phyloP scores from a whole-genome alignment of 2,888 invertebrate species.

The Anarsia innoxiella region DNA sequence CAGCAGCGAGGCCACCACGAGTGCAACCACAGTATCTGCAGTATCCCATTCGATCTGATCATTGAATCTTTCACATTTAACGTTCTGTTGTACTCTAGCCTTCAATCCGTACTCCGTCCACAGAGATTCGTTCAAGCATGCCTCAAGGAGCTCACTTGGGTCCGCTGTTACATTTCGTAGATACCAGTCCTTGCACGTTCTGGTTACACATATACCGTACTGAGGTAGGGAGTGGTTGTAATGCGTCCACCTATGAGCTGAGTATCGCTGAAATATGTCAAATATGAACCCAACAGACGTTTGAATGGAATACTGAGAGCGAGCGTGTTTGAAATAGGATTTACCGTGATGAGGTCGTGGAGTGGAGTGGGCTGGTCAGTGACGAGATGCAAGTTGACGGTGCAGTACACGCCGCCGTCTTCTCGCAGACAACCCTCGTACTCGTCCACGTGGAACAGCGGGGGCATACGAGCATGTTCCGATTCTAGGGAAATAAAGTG shows the following conservation, averaged over 20 bases:
- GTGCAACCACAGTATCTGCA: slow-evolving; percentile 39
- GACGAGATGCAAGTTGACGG: slow-evolving; percentile 18
- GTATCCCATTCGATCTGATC: slow-evolving; percentile 25
- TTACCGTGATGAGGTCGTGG: slow-evolving; percentile 26
- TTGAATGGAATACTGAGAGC: not conserved
- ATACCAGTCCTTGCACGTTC: not conserved
- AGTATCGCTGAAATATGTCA: slow-evolving; percentile 11
- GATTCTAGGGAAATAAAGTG: too few species aligned
- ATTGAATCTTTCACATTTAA: not conserved
- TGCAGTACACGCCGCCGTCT: slow-evolving; percentile 25
- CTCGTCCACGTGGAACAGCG: slow-evolving; percentile 23
- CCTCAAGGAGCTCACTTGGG: slow-evolving; percentile 25
- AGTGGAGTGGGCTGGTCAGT: slow-evolving; percentile 25
- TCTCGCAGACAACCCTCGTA: slow-evolving; percentile 25
- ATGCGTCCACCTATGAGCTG: slow-evolving; percentile 7
- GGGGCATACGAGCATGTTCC: slow-evolving; percentile 30
- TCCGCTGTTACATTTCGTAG: not conserved
- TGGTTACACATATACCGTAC: slow-evolving; percentile 7
- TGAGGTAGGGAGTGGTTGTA: slow-evolving; percentile 8
- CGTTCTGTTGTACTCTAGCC: slow-evolving; percentile 35
- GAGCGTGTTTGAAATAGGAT: not conserved
- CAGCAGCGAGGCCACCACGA: slow-evolving; percentile 39
- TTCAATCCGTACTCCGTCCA: slow-evolving; percentile 42
- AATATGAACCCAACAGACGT: too few species aligned
- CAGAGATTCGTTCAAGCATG: slow-evolving; percentile 39